Evolutionary conservation across 2,113 vertebrate genomes (phyloP).

Genomic region (Gavialis gangeticus): DNA sequence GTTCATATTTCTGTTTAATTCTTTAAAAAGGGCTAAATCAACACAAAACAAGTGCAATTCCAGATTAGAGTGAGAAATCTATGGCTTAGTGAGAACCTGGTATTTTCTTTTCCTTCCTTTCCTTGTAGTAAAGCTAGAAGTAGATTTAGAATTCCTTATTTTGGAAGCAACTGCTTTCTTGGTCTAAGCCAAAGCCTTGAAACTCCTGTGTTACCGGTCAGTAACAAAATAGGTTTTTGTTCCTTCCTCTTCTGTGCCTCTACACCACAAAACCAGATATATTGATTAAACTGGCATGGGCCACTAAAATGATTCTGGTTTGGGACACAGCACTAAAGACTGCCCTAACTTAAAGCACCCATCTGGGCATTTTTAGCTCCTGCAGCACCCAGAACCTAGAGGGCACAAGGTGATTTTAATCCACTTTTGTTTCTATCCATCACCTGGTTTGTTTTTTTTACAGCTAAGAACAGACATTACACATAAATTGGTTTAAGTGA

Average conservation of each 20-base stretch:
- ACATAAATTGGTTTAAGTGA: too few species aligned
- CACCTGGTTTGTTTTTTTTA: background rate
- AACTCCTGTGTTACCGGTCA: background rate
- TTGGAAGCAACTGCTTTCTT: rapidly evolving
- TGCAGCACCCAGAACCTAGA: background rate
- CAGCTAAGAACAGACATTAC: too few species aligned
- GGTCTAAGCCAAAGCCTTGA: background rate
- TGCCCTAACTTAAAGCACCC: background rate
- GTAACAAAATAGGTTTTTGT: background rate
- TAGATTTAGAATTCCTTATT: background rate
- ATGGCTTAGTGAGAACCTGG: background rate
- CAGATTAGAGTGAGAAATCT: background rate
- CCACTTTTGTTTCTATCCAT: background rate
- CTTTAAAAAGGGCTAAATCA: background rate
- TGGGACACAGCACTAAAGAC: background rate
- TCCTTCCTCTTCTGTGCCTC: background rate
- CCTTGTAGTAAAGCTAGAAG: background rate
- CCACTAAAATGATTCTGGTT: background rate
- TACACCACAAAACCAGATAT: too few species aligned
- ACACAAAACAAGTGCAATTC: background rate
- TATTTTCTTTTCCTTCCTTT: background rate
- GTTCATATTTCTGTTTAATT: background rate
- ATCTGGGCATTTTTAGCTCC: background rate
- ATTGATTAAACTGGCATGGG: too few species aligned
- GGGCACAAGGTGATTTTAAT: background rate